phyloP scores from a whole-genome alignment of 2,797 vertebrate species.

The Pipistrellus kuhlii region DNA sequence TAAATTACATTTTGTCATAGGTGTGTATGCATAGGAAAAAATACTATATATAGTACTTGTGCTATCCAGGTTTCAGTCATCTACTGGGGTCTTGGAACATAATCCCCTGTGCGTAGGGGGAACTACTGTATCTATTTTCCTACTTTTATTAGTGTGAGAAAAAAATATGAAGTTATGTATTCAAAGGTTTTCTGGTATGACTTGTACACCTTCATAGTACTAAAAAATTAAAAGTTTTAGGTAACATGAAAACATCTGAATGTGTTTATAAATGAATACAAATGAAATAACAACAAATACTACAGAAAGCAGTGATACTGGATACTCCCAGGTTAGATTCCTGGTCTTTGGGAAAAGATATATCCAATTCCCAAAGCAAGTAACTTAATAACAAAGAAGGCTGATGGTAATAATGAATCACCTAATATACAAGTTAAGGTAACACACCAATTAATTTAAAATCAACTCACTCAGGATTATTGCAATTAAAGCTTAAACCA shows the following conservation, averaged over 20 bases:
- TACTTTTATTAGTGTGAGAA: background rate
- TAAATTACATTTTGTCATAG: background rate
- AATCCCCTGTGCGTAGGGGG: background rate
- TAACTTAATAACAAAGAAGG: conserved; percentile 73
- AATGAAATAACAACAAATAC: conserved; percentile 62
- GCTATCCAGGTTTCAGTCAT: background rate
- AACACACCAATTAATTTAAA: conserved; percentile 79
- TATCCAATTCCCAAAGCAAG: conserved; percentile 70
- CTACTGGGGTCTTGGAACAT: background rate
- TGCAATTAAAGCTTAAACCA: conserved; percentile 65
- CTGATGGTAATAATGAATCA: conserved; percentile 69
- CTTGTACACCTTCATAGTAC: background rate
- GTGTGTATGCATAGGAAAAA: background rate
- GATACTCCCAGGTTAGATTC: conserved; percentile 40
- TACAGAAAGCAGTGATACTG: background rate
- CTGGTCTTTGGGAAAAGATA: conserved; percentile 60
- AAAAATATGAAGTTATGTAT: background rate
- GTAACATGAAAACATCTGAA: background rate
- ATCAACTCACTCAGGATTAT: conserved; percentile 64
- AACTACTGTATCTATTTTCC: background rate
- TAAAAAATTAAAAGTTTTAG: conserved; percentile 47
- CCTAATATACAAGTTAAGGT: conserved; percentile 58
- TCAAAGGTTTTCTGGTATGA: conserved; percentile 43
- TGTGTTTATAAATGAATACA: background rate
- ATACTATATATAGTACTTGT: background rate